Conservation (phyloP, 2,113 vertebrate genomes). For the Protobothrops flavoviridis region DNA sequence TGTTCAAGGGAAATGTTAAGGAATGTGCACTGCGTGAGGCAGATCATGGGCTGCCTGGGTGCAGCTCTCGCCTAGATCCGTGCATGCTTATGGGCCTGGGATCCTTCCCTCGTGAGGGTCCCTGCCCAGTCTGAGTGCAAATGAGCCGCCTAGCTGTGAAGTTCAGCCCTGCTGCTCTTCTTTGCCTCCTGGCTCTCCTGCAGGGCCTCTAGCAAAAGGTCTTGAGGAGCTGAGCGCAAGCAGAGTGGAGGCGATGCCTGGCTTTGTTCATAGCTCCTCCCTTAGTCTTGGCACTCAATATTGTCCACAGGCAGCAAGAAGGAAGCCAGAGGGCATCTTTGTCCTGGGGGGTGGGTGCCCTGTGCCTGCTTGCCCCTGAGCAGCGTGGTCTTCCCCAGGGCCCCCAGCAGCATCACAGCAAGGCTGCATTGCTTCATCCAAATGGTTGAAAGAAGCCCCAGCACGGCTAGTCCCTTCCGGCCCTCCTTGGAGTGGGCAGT, state of each 20-base stretch:
- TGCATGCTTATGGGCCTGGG: neutral
- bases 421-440: too few relatives aligned
- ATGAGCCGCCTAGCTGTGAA: neutral
- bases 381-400: neutral
- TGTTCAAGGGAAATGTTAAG: neutral
- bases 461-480: neutral
- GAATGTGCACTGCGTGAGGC: neutral
- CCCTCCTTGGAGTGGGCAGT: neutral
- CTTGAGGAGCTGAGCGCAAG: neutral
- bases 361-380: neutral
- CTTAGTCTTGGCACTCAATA: neutral
- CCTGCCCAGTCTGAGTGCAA: neutral
- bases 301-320: neutral
- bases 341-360: neutral
- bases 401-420: too few relatives aligned
- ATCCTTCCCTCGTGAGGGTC: neutral
- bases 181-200: neutral
- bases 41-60: neutral
- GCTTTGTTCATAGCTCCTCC: neutral
- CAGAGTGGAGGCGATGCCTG: neutral
- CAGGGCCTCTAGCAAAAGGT: neutral
- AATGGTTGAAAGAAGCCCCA: neutral
- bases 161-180: neutral
- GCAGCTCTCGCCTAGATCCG: neutral
- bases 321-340: neutral